Evolutionary conservation across 2,888 invertebrate genomes (phyloP).

Genomic region (Archips crataeganus): DNA sequence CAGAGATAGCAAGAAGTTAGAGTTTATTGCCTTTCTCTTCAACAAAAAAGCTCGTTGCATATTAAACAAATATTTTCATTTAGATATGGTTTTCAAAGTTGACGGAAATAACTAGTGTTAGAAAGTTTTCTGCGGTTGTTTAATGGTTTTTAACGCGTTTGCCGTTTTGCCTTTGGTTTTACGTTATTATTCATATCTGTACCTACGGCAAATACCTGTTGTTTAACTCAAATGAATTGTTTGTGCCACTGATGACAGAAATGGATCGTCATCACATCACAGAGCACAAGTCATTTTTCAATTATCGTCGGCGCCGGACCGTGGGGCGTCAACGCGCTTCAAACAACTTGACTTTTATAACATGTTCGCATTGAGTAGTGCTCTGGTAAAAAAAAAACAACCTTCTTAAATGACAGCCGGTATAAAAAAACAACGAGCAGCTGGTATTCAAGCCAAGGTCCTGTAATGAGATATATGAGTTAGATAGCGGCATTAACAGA

Average conservation of each 20-base stretch:
- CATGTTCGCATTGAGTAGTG: conserved; percentile 81
- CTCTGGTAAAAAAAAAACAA: conserved; percentile 63
- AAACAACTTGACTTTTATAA: conserved; percentile 52
- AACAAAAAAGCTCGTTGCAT: conserved; percentile 6
- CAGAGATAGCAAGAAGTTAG: neutral
- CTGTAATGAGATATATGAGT: conserved; percentile 80
- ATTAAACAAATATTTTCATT: conserved; percentile 25
- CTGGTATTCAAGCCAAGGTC: conserved; percentile 84
- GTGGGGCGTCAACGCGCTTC: conserved; percentile 47
- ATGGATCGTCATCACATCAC: conserved; percentile 53
- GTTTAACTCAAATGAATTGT: conserved; percentile 48
- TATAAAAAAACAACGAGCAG: conserved; percentile 82
- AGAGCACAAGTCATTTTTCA: conserved; percentile 55
- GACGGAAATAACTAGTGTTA: conserved; percentile 36
- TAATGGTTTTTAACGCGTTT: conserved; percentile 6
- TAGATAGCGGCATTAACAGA: conserved; percentile 72
- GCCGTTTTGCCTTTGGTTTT: neutral
- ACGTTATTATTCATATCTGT: neutral
- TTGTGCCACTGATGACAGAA: conserved; percentile 48
- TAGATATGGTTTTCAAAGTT: conserved; percentile 20
- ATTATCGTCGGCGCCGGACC: conserved; percentile 57
- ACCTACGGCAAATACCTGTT: neutral
- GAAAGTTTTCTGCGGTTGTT: conserved; percentile 39
- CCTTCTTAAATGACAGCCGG: conserved; percentile 83
- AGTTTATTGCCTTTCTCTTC: conserved; percentile 15